Base-by-base conservation (phyloP, 2,797 vertebrate species). In the Chromobotia macracanthus region DNA sequence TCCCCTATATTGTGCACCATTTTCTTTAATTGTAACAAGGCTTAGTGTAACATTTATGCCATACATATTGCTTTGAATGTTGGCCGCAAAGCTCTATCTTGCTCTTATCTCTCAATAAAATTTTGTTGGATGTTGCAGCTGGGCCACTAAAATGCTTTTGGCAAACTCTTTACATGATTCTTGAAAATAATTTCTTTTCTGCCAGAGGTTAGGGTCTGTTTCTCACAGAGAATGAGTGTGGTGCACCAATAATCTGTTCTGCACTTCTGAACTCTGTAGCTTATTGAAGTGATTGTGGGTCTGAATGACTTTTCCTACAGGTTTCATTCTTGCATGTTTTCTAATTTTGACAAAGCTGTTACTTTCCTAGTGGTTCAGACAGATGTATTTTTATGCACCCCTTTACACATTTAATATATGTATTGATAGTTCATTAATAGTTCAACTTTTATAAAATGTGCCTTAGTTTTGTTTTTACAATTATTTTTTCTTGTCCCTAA, bases 161-260 rank as follows among this genome's bases (percentile, higher is more conserved):
- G 56, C 65, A 50, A 55, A 53, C 15, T 64, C 81, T 25, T 67
- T 56, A 69, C 46, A 35, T 67, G 35, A 58, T 50, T 76, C 16
- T 67, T 46, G 18, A 58, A 3, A 16, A 18, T 67, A 35, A 67
- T 23, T 44, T 67, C 0, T 76, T 46, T 58, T 58, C 8, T 66
- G 19, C 15, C 61, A 50, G 28, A 28, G 28, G 28, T 28, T 28
- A 28, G 28, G 28, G 28, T 28, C 28, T 5, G 28, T 50, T 15
- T 28, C 28, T 28, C 28, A 28, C n/a, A 51, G 12, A 51, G 60
- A 38, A 64, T 64, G 16, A 65, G 21, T 53, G 21, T 53, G 28
- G 31, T 41, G 19, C 21, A 75, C 63, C 63, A 44, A 65, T 41
- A 65, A 75, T 25, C 46, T 64, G 46, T 63, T 74, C 46, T 19